These are phyloP conservation scores for Numenius arquata DNA, from an alignment of 2,113 vertebrate genomes.

Conservation along the genomic window DNA sequence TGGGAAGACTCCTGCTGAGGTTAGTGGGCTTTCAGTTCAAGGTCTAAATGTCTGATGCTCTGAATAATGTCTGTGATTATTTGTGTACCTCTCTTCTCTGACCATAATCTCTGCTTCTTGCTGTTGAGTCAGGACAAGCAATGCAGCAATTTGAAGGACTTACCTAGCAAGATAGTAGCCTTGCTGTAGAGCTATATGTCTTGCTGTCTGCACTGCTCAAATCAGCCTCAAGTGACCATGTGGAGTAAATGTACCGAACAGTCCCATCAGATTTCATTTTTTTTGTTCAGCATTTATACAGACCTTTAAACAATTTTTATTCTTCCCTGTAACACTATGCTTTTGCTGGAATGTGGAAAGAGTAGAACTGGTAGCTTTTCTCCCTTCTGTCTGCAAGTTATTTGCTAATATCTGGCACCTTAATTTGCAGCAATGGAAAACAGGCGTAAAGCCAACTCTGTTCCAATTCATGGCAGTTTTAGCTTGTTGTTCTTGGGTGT, in stretches of 20 bases:
- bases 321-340: neutral
- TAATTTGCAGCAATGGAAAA: neutral
- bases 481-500: neutral
- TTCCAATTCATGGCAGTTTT: neutral
- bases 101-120: neutral
- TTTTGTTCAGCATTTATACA: neutral
- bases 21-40: neutral
- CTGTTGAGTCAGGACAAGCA: neutral
- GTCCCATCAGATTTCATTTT: neutral
- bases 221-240: neutral
- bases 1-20: neutral
- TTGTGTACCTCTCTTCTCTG: neutral
- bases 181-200: neutral
- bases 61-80: constrained; percentile 7
- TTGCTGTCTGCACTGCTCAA: neutral
- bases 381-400: neutral
- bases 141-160: neutral
- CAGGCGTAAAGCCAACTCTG: neutral
- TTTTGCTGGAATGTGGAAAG: neutral
- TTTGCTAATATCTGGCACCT: neutral
- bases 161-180: neutral
- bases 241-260: neutral
- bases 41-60: neutral
- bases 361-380: neutral
- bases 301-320: neutral